These are phyloP conservation scores for Anoplius nigerrimus DNA, from an alignment of 2,888 invertebrate genomes.

Conservation along the genomic window DNA sequence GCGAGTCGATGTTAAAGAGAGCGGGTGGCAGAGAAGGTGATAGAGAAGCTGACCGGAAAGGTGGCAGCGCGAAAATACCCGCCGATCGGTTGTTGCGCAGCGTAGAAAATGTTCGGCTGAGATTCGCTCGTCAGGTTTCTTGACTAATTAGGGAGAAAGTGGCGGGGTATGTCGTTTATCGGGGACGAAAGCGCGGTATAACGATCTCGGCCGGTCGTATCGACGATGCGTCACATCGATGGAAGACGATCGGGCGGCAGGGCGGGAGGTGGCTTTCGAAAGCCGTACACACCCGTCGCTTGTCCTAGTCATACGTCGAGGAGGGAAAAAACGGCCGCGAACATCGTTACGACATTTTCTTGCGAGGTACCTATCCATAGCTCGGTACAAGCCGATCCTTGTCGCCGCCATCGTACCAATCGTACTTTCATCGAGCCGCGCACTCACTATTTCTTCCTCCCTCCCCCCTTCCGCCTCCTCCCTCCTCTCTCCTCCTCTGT, in stretches of 20 bases:
- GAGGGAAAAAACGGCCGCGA: conserved; percentile 40
- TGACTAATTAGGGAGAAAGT: too few relatives aligned
- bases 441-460: conserved; percentile 24
- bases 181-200: neutral
- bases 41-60: too few relatives aligned
- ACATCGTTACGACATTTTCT: conserved; percentile 53
- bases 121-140: too few relatives aligned
- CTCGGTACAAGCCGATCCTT: conserved; percentile 46
- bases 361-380: conserved; percentile 37
- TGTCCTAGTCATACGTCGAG: conserved; percentile 36
- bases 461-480: conserved; percentile 17
- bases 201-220: neutral
- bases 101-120: too few relatives aligned
- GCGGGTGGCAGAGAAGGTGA: too few relatives aligned
- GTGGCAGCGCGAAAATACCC: too few relatives aligned
- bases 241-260: conserved; percentile 5
- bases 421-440: conserved; percentile 47
- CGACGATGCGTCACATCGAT: neutral
- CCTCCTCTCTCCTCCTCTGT: conserved; percentile 18
- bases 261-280: conserved; percentile 41
- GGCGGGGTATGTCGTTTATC: too few relatives aligned
- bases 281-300: conserved; percentile 31
- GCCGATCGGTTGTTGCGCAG: too few relatives aligned
- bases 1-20: too few relatives aligned
- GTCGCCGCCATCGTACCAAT: conserved; percentile 44